These are phyloP conservation scores for Uropetala carovei DNA, from an alignment of 2,888 invertebrate genomes.

Conservation along the genomic window DNA sequence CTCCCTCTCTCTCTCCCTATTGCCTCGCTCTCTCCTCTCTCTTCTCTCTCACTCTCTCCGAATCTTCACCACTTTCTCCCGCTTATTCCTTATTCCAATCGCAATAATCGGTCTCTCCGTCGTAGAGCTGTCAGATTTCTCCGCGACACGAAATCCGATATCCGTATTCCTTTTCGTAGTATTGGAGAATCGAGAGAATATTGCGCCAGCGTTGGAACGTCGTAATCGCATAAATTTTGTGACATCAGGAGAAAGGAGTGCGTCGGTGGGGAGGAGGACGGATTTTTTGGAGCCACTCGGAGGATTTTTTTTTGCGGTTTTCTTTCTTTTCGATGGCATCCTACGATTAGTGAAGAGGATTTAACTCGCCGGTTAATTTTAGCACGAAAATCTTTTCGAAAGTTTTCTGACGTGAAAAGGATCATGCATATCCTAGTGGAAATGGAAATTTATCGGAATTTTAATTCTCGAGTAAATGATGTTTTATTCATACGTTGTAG, in stretches of 20 bases:
- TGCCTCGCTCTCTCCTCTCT: background rate
- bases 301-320: background rate
- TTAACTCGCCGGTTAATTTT: background rate
- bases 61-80: too few relatives aligned
- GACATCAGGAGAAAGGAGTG: background rate
- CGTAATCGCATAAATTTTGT: constrained; percentile 19
- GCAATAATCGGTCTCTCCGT: background rate
- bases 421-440: background rate
- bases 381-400: too few relatives aligned
- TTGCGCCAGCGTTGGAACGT: background rate
- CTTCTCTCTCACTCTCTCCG: background rate
- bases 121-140: constrained; percentile 1
- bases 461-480: too few relatives aligned
- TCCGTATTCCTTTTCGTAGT: background rate
- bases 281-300: background rate
- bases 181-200: background rate
- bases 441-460: too few relatives aligned
- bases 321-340: background rate
- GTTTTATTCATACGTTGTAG: too few relatives aligned
- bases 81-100: background rate
- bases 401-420: background rate
- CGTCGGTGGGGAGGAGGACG: background rate
- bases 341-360: background rate
- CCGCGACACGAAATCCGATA: background rate
- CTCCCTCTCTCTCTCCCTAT: background rate